phyloP scores from a whole-genome alignment of 2,888 invertebrate genomes.

The Eristalis pertinax region DNA sequence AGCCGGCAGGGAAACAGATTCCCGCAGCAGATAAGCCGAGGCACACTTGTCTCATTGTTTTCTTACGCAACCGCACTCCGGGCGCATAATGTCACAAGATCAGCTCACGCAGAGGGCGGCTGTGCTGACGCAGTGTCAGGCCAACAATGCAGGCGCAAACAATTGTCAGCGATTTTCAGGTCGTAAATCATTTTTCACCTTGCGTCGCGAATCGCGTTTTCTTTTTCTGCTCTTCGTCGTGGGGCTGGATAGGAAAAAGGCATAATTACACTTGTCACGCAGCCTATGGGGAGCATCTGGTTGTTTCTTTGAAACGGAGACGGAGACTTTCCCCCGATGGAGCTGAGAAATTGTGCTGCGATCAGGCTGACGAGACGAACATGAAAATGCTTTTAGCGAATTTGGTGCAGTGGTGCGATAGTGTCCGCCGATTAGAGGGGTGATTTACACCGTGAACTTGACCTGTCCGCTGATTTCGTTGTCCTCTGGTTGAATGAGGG shows the following conservation, averaged over 20 bases:
- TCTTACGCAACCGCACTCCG: background rate
- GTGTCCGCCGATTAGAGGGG: no score
- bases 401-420: no score
- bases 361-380: background rate
- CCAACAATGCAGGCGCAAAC: slow-evolving; percentile 20
- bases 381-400: background rate
- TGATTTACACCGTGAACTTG: no score
- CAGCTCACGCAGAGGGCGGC: background rate
- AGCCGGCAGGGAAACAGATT: slow-evolving; percentile 35
- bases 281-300: background rate
- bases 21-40: slow-evolving; percentile 5
- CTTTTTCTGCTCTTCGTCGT: background rate
- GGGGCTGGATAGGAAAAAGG: background rate
- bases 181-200: slow-evolving; percentile 49
- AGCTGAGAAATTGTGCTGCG: background rate
- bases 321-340: background rate
- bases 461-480: background rate
- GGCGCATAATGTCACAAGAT: no score
- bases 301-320: background rate
- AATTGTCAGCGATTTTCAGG: slow-evolving; percentile 43
- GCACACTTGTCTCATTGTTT: slow-evolving; percentile 23
- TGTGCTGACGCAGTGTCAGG: background rate
- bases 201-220: background rate
- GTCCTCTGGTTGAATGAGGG: background rate
- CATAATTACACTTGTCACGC: background rate